A percentile compares a stretch with the other conserved stretches of the same genome.
These are phyloP conservation scores for Drosophila monieri DNA, from an alignment of 2,888 invertebrate genomes.

Conservation along the genomic window DNA sequence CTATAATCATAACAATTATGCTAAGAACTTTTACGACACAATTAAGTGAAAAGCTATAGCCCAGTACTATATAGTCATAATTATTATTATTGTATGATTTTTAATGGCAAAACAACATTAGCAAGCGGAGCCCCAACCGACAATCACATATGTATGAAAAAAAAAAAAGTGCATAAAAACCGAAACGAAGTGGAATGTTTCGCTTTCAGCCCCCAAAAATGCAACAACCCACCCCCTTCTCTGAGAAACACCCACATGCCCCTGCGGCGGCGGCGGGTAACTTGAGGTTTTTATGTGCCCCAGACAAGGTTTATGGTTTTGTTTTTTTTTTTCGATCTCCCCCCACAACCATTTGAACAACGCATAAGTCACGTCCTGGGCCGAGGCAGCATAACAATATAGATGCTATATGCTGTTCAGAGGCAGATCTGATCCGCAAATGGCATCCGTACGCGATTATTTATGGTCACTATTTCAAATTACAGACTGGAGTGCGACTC, in stretches of 20 bases:
- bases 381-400: slow-evolving; percentile 37
- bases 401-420: neutral
- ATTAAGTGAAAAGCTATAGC: slow-evolving; percentile 45
- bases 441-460: slow-evolving; percentile 37
- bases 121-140: neutral
- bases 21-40: slow-evolving; percentile 64
- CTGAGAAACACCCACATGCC: slow-evolving; percentile 13
- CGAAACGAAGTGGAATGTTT: slow-evolving; percentile 46
- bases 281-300: slow-evolving; percentile 58
- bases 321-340: slow-evolving; percentile 62
- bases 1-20: slow-evolving; percentile 61
- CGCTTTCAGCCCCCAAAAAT: slow-evolving; percentile 41
- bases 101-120: slow-evolving; percentile 31
- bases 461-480: slow-evolving; percentile 42
- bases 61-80: neutral
- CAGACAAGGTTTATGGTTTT: slow-evolving; percentile 76
- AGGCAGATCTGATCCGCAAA: slow-evolving; percentile 22
- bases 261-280: slow-evolving; percentile 5
- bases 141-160: slow-evolving; percentile 27
- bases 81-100: slow-evolving; percentile 24
- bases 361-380: slow-evolving; percentile 72
- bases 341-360: slow-evolving; percentile 14
- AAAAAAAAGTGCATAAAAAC: slow-evolving; percentile 56
- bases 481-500: slow-evolving; percentile 17
- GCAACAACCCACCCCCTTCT: neutral